These are phyloP conservation scores for Flexamia atlantica DNA, from an alignment of 2,888 invertebrate genomes.

Conservation along the genomic window DNA sequence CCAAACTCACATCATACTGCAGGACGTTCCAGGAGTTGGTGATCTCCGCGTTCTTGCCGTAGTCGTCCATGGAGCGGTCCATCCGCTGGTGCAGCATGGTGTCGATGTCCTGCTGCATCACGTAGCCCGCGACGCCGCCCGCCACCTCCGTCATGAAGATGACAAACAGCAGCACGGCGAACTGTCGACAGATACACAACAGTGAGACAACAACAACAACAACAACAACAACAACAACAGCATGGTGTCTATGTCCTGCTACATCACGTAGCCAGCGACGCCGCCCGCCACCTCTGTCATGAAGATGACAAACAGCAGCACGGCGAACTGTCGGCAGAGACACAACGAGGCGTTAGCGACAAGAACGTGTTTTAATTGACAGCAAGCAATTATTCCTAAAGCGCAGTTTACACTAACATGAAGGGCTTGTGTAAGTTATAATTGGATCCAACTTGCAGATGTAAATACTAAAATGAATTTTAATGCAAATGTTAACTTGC, in stretches of 20 bases:
- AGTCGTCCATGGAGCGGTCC: slow-evolving; percentile 84
- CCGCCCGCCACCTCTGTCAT: slow-evolving; percentile 90
- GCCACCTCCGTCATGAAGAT: slow-evolving; percentile 91
- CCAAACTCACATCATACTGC: slow-evolving; percentile 86
- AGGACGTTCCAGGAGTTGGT: slow-evolving; percentile 89
- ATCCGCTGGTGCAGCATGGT: slow-evolving; percentile 83
- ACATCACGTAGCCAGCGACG: slow-evolving; percentile 88
- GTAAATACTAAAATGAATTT: no score
- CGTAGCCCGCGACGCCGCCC: slow-evolving; percentile 90
- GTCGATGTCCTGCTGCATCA: slow-evolving; percentile 85
- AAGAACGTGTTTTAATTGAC: no score
- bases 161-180: slow-evolving; percentile 85
- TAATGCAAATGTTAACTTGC: no score
- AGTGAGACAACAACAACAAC: no score
- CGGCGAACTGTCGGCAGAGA: slow-evolving; percentile 80
- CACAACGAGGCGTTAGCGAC: no score
- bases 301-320: slow-evolving; percentile 88
- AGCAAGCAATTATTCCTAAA: no score
- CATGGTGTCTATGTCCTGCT: slow-evolving; percentile 82
- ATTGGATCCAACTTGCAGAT: no score
- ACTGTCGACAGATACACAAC: slow-evolving; percentile 76
- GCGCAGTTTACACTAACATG: no score
- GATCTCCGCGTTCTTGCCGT: slow-evolving; percentile 80
- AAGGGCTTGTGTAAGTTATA: no score
- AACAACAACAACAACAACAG: no score